Evolutionary conservation across 2,888 invertebrate genomes (phyloP), one percentile per base, ranked within the genome.

Genomic region (Drosophila bunnanda): DNA sequence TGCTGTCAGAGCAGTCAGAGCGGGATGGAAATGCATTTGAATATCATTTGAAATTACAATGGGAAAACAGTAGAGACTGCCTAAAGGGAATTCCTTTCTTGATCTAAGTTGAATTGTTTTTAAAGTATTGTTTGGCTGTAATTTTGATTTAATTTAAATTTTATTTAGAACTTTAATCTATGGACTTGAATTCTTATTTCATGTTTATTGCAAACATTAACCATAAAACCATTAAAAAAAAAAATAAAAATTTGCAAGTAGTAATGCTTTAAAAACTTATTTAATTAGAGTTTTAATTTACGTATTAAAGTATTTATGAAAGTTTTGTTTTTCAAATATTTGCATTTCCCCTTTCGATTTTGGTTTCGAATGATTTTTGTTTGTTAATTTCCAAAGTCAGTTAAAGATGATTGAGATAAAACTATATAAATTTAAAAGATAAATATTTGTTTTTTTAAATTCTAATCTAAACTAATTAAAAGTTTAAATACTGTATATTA

Each of bases 11-110:
- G 28, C 62, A 61, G 64, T 44, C 50, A 53, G 36, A 78, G 65
- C 57, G 71, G 68, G 74, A 76, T 52, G 48, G 75, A 61, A 62
- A 64, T 64, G 64, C 73, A 71, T 67, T 72, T 72, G 25, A 62
- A 71, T 65, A 41, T 15, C 38, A 34, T 55, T 54, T 36, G 54
- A 34, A 52, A 34, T 38, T 17, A 25, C 20, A 17, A 36, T 34
- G 6, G 17, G 17, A 30, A 5, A 46, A 62, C 62, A 62, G 64
- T 38, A 10, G 10, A 15, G 7, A 61, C 36, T 30, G 10, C 12
- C 3, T 54, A 56, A 17, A 0, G 6, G 30, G 13, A 41, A 15
- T 28, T 20, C 0, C 10, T 3, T 28, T 2, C 3, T 17, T 2
- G 4, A n/a, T 7, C 6, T 13, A 17, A 4, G 15, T 10, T 10